These are phyloP conservation scores for Cremastinae sp. DNA, from an alignment of 2,888 invertebrate genomes.

Conservation along the genomic window DNA sequence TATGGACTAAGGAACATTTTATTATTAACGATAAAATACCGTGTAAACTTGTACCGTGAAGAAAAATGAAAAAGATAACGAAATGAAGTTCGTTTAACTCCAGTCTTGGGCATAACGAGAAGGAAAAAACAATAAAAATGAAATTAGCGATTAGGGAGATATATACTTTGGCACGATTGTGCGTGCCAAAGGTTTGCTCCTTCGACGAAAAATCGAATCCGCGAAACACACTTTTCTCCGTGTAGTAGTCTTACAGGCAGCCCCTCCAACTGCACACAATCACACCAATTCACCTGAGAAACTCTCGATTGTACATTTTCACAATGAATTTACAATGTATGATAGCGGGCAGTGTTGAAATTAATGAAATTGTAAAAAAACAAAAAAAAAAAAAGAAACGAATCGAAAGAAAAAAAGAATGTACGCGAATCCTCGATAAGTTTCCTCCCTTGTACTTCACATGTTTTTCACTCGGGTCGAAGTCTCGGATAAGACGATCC, in stretches of 20 bases:
- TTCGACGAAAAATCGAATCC: constrained; percentile 21
- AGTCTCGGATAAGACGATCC: neutral
- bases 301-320: constrained; percentile 71
- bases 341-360: constrained; percentile 69
- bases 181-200: constrained; percentile 43
- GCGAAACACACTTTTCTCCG: too few relatives aligned
- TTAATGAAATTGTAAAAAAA: constrained; percentile 68
- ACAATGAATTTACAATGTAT: constrained; percentile 72
- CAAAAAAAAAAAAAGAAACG: constrained; percentile 58
- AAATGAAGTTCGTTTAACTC: constrained; percentile 72
- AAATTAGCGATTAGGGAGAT: constrained; percentile 64
- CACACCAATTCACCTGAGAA: constrained; percentile 57
- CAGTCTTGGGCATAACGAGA: constrained; percentile 70
- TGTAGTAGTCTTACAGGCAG: too few relatives aligned
- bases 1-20: constrained; percentile 77
- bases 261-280: constrained; percentile 22
- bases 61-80: constrained; percentile 28
- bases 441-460: constrained; percentile 49
- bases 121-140: neutral
- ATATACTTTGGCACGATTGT: constrained; percentile 48
- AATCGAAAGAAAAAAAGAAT: constrained; percentile 55
- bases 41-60: constrained; percentile 74
- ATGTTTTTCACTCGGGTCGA: constrained; percentile 59
- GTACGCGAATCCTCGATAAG: constrained; percentile 57
- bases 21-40: constrained; percentile 78